Percentiles rank a stretch among this genome's conserved stretches.
Evolutionary conservation across 2,888 invertebrate genomes (phyloP).

Genomic region (Eupithecia pulchellata): DNA sequence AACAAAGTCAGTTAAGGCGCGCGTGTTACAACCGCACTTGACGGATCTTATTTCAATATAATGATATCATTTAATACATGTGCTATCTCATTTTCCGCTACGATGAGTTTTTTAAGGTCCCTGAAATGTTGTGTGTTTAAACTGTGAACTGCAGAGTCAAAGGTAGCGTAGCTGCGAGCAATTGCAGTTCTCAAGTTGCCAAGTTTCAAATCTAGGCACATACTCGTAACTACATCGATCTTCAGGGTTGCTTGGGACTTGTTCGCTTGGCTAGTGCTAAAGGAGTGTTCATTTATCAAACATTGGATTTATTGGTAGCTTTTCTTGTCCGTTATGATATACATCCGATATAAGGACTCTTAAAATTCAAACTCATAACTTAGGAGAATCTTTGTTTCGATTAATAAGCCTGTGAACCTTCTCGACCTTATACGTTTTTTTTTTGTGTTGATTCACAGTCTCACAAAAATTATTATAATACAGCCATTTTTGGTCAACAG

Average conservation of each 20-base stretch:
- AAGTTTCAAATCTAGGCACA: conserved; percentile 28
- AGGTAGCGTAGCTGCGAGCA: conserved; percentile 7
- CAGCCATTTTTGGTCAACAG: no score
- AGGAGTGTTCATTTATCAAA: conserved; percentile 14
- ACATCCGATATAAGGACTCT: background rate
- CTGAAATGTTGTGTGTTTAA: background rate
- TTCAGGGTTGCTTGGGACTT: conserved; percentile 13
- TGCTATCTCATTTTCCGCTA: background rate
- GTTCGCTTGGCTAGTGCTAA: conserved; percentile 17
- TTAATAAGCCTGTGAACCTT: background rate
- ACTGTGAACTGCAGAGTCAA: conserved; percentile 19
- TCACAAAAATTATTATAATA: no score
- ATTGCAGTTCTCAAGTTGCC: conserved; percentile 25
- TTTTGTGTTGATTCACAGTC: no score
- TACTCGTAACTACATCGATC: conserved; percentile 25
- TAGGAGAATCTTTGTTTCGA: background rate
- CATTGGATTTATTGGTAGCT: background rate
- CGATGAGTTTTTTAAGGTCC: background rate
- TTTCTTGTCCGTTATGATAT: background rate
- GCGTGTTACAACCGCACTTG: no score
- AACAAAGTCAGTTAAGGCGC: no score
- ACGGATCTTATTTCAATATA: no score
- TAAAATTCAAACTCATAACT: background rate
- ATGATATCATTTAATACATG: no score
- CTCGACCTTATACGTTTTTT: no score